These are phyloP conservation scores for Drosophila subobscura DNA, from an alignment of 1,140 invertebrate species.

Conservation along the genomic window DNA sequence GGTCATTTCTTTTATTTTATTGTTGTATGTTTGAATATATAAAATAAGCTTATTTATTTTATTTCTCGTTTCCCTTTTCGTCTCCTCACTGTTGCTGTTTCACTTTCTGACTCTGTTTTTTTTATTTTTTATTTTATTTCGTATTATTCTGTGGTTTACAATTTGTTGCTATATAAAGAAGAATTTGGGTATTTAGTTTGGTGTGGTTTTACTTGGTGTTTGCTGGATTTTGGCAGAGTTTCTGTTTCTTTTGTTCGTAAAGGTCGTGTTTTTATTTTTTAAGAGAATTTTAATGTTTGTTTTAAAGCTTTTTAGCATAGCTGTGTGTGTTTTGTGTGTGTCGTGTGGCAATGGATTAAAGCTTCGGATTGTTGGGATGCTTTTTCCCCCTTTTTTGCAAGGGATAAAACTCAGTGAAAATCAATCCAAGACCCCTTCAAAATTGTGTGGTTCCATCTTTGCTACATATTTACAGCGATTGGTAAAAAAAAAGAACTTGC, in stretches of 20 bases:
- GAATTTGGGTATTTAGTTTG: conserved; percentile 30
- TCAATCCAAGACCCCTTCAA: conserved; percentile 8
- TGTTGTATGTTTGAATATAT: conserved; percentile 75
- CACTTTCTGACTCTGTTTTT: conserved; percentile 10
- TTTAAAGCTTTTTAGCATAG: conserved; percentile 46
- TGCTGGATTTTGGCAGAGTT: conserved; percentile 62
- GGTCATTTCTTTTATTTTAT: conserved; percentile 64
- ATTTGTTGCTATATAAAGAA: conserved; percentile 68
- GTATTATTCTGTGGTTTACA: conserved; percentile 47
- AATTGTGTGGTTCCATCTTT: conserved; percentile 27
- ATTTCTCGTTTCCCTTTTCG: conserved; percentile 6
- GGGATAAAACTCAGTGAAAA: conserved; percentile 4
- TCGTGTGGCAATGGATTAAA: conserved; percentile 40
- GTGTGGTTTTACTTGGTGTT: conserved; percentile 34
- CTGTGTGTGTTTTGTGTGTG: conserved; percentile 16
- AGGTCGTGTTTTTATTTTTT: conserved; percentile 26
- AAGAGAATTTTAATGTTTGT: conserved; percentile 22
- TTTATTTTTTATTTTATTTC: conserved; percentile 8
- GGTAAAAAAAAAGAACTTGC: conserved; percentile 35
- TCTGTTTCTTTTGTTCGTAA: conserved; percentile 35
- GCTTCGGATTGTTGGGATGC: conserved; percentile 33
- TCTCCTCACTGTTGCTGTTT: conserved; percentile 2
- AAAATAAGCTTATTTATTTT: conserved; percentile 66
- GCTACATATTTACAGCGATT: conserved; percentile 69
- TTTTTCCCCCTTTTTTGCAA: background rate